Conservation (phyloP, 2,888 invertebrate genomes). For the Timandra comae region DNA sequence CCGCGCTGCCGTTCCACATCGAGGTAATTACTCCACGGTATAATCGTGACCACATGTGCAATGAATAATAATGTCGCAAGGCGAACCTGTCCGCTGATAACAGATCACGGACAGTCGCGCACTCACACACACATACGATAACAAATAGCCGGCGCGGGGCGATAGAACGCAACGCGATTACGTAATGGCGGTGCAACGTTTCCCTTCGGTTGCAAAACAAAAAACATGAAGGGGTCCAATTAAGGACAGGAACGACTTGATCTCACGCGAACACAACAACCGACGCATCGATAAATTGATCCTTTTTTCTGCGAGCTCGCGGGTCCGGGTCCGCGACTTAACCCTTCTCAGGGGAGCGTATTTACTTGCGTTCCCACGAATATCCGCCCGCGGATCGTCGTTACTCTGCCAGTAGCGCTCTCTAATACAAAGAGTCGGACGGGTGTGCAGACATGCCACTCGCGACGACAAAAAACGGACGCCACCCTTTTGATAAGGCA, state of each 20-base stretch:
- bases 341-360: conserved; percentile 30
- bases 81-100: conserved; percentile 48
- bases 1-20: conserved; percentile 18
- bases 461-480: conserved; percentile 35
- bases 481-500: conserved; percentile 46
- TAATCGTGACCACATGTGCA: conserved; percentile 34
- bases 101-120: conserved; percentile 40
- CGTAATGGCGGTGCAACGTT: neutral
- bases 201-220: conserved; percentile 11
- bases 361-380: conserved; percentile 41
- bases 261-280: conserved; percentile 34
- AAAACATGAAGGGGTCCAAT: conserved; percentile 31
- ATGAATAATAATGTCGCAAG: conserved; percentile 40
- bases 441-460: conserved; percentile 22
- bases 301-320: conserved; percentile 26
- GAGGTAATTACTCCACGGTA: conserved; percentile 27
- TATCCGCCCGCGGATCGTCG: conserved; percentile 32
- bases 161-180: conserved; percentile 23
- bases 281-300: conserved; percentile 22
- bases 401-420: conserved; percentile 25
- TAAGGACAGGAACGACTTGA: conserved; percentile 26
- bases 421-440: conserved; percentile 22
- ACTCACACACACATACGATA: conserved; percentile 17
- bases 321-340: conserved; percentile 24
- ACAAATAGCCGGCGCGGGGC: conserved; percentile 4